Base-by-base conservation (phyloP, 2,797 vertebrate genomes). In the Liparis tanakae region DNA sequence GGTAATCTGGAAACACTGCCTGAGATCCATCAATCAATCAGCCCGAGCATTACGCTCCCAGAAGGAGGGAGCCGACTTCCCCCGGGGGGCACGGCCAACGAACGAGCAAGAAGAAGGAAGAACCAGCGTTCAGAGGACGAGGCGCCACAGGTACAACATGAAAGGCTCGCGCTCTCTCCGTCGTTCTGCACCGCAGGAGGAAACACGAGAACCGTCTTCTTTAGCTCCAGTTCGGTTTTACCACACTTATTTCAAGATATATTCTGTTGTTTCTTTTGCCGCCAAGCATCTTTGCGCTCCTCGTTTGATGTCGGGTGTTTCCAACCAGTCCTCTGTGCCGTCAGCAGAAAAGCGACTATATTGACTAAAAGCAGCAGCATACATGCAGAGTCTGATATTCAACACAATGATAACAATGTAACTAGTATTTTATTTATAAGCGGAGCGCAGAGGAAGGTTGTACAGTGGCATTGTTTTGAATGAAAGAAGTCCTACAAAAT, bases 181-280 rank as follows among this genome's bases (percentile, higher is more conserved):
- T 68, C 67, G 25, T 30, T 30, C 54, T n/a, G 36, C 63, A 50
- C 55, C 22, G 15, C 57, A 63, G 74, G 71, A 46, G 55, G 55
- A 74, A 76, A 81, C 17, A 51, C 37, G 51, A 76, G 39, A 43
- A 15, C 67, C 33, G 6, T 36, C 17, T 55, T 63, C 68, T 55
- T 74, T 33, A 15, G 15, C 5, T 17, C 43, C 7, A 46, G 39
- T 41, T 68, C 62, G 20, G 4, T 66, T 62, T 65, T 48, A 67
- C 57, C 15, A 43, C 9, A 1, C 20, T 33, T 39, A 18, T 43
- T 67, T 50, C 20, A 50, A 61, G 36, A 18, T 17, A 13, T 14
- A n/a, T 33, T 41, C 39, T 13, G 39, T 41, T 10, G 4, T 13
- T 41, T 41, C 13, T 41, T 41, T 12, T 41, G 9, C 12, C 3